Percentiles rank a stretch among this genome's conserved stretches.
These are phyloP conservation scores for Nothocercus julius DNA, from an alignment of 2,113 vertebrate species.

Conservation along the genomic window DNA sequence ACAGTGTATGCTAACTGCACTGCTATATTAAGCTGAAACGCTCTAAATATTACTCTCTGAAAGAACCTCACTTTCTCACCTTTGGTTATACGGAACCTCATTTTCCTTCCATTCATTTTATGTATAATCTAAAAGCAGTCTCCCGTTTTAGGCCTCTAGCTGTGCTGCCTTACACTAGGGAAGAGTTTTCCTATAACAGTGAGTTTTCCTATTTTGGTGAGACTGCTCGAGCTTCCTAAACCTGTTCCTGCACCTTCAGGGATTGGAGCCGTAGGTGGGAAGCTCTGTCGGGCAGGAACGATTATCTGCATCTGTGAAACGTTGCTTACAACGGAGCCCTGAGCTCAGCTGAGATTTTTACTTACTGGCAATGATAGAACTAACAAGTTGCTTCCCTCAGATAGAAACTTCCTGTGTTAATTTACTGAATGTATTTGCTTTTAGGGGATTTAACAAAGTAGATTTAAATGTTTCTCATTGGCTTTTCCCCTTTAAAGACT, in stretches of 20 bases:
- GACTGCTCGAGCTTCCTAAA: not conserved
- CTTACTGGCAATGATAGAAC: not conserved
- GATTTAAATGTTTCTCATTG: slow-evolving; percentile 41
- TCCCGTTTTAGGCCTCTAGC: not conserved
- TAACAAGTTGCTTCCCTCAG: not conserved
- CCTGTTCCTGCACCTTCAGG: not conserved
- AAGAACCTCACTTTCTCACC: not conserved
- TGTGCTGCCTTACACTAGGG: not conserved
- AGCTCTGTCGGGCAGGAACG: not conserved
- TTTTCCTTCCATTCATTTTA: not conserved
- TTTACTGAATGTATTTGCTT: slow-evolving; percentile 44
- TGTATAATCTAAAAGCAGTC: not conserved
- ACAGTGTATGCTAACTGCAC: not conserved
- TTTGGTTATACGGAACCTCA: not conserved
- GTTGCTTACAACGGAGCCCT: not conserved
- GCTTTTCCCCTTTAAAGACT: slow-evolving; percentile 43
- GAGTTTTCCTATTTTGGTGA: not conserved
- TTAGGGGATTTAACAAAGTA: slow-evolving; percentile 56
- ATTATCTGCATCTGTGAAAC: not conserved
- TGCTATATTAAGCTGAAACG: not conserved
- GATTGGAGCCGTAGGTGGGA: not conserved
- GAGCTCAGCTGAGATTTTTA: not conserved
- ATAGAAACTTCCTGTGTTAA: slow-evolving; percentile 34
- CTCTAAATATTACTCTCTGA: not conserved
- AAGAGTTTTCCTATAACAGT: not conserved